phyloP scores from a whole-genome alignment of 2,797 vertebrate species.

The Spatula versicolor region DNA sequence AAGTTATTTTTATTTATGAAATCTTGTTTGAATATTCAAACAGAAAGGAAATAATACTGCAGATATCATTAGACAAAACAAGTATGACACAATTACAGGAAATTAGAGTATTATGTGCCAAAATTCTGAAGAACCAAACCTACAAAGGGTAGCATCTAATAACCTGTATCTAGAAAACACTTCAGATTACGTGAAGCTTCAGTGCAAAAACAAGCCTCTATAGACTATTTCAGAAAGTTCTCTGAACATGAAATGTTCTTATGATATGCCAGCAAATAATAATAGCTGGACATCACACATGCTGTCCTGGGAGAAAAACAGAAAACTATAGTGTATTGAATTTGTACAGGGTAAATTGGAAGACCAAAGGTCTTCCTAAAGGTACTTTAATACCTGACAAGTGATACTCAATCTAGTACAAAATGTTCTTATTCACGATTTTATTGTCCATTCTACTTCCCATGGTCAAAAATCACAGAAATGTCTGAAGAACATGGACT shows the following conservation, averaged over 20 bases:
- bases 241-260: not conserved
- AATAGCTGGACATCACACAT: not conserved
- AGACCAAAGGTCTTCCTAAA: not conserved
- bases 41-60: not conserved
- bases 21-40: not conserved
- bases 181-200: not conserved
- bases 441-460: not conserved
- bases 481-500: not conserved
- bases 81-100: not conserved
- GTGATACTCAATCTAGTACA: rapidly evolving
- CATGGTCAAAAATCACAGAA: not conserved
- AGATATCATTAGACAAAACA: not conserved
- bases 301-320: not conserved
- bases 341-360: not conserved
- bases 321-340: rapidly evolving
- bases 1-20: not conserved
- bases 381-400: not conserved
- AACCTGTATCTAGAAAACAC: not conserved
- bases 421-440: not conserved
- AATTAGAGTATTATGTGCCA: not conserved
- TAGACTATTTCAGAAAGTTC: not conserved
- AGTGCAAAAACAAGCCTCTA: not conserved
- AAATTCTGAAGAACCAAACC: not conserved
- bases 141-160: not conserved
- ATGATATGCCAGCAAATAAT: not conserved